phyloP scores from a whole-genome alignment of 2,797 vertebrate genomes.

The Buceros bicornis region DNA sequence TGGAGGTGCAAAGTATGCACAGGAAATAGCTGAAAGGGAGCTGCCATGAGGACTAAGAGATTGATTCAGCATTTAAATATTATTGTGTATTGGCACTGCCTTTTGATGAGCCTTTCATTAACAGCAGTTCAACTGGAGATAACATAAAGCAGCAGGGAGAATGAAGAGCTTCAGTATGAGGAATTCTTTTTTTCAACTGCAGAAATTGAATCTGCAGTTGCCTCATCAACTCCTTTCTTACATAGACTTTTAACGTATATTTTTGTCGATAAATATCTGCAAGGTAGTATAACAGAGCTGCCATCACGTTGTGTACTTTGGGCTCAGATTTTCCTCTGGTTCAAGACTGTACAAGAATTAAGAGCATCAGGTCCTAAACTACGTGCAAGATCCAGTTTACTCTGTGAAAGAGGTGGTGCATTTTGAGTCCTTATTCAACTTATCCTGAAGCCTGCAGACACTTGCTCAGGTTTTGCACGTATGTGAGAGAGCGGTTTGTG shows the following conservation, averaged over 20 bases:
- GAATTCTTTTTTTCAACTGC: constrained; percentile 1
- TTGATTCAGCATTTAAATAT: constrained; percentile 42
- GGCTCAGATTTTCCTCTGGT: background rate
- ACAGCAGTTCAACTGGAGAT: constrained; percentile 42
- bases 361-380: background rate
- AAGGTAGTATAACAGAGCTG: background rate
- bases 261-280: constrained; percentile 12
- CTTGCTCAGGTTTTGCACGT: background rate
- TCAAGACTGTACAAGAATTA: background rate
- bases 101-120: constrained; percentile 61
- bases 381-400: background rate
- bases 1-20: background rate
- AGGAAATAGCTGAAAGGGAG: constrained; percentile 1
- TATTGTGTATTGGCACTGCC: constrained; percentile 1
- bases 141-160: constrained; percentile 59
- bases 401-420: background rate
- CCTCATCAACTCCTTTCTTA: background rate
- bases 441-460: background rate
- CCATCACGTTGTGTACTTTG: background rate
- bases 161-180: constrained; percentile 15
- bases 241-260: background rate
- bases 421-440: background rate
- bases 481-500: background rate
- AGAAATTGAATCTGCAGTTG: constrained; percentile 36
- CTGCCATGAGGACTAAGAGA: background rate